phyloP scores from a whole-genome alignment of 1,140 invertebrate genomes.

The Drosophila ogumai region DNA sequence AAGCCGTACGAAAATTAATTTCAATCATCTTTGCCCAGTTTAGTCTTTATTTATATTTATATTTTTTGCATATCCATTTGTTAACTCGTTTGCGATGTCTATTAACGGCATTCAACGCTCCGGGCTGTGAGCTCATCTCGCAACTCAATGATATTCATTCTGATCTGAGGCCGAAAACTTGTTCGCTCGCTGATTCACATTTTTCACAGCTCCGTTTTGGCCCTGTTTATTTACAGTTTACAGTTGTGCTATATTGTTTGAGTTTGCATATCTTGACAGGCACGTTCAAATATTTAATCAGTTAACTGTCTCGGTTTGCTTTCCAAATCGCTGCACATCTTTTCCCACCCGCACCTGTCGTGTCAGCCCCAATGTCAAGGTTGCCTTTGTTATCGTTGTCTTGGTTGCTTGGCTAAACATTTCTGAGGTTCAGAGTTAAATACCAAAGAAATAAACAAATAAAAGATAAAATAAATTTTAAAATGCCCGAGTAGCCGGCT shows the following conservation, averaged over 20 bases:
- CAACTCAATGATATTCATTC: conserved; percentile 22
- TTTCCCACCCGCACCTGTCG: conserved; percentile 36
- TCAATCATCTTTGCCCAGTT: conserved; percentile 25
- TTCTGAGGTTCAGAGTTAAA: conserved; percentile 37
- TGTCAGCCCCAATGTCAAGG: conserved; percentile 69
- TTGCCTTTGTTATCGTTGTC: conserved; percentile 37
- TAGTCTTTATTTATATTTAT: conserved; percentile 28
- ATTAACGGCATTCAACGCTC: conserved; percentile 58
- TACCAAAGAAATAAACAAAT: conserved; percentile 22
- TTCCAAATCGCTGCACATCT: conserved; percentile 68
- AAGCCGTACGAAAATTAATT: conserved; percentile 21
- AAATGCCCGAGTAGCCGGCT: conserved; percentile 41
- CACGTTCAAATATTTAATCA: conserved; percentile 54
- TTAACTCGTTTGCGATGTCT: conserved; percentile 62
- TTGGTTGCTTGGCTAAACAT: conserved; percentile 10
- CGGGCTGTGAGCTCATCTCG: conserved; percentile 65
- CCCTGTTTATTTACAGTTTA: conserved; percentile 40
- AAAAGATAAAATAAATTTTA: conserved; percentile 20
- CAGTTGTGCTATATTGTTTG: conserved; percentile 41
- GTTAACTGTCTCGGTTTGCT: conserved; percentile 40
- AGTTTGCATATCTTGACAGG: conserved; percentile 52
- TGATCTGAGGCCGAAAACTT: conserved; percentile 53
- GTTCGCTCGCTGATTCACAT: conserved; percentile 63
- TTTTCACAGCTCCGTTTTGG: conserved; percentile 45
- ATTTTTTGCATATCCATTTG: conserved; percentile 42